Conservation (phyloP, 2,888 invertebrate genomes). For the Lasiommata megera region DNA sequence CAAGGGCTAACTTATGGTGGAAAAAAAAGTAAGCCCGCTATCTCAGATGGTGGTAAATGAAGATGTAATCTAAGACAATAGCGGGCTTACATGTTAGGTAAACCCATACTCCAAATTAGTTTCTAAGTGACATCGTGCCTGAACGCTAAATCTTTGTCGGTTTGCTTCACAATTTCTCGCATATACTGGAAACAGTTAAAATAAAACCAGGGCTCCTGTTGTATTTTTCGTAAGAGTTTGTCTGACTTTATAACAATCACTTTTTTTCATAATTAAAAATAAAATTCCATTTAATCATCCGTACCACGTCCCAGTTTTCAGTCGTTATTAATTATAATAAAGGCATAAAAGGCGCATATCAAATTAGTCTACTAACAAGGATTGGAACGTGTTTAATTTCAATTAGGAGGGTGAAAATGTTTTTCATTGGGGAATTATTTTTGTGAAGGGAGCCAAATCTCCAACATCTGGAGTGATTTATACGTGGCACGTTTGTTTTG, state of each 20-base stretch:
- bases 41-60: too few species aligned
- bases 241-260: neutral
- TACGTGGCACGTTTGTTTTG: neutral
- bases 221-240: neutral
- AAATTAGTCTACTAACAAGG: neutral
- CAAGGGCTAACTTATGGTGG: too few species aligned
- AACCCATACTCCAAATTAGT: too few species aligned
- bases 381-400: slow-evolving; percentile 25
- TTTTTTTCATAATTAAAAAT: neutral
- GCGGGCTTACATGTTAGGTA: too few species aligned
- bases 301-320: neutral
- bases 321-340: neutral
- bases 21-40: too few species aligned
- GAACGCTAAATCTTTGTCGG: too few species aligned
- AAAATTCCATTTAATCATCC: neutral
- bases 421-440: slow-evolving; percentile 8
- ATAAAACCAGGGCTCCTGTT: too few species aligned
- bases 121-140: too few species aligned
- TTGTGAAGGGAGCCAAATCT: neutral
- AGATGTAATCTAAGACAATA: too few species aligned
- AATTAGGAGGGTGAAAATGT: slow-evolving; percentile 32
- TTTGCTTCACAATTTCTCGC: too few species aligned
- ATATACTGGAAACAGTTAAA: too few species aligned
- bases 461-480: neutral
- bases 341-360: neutral